These are phyloP conservation scores for Volucella inanis DNA, from an alignment of 2,888 invertebrate species.

Conservation along the genomic window DNA sequence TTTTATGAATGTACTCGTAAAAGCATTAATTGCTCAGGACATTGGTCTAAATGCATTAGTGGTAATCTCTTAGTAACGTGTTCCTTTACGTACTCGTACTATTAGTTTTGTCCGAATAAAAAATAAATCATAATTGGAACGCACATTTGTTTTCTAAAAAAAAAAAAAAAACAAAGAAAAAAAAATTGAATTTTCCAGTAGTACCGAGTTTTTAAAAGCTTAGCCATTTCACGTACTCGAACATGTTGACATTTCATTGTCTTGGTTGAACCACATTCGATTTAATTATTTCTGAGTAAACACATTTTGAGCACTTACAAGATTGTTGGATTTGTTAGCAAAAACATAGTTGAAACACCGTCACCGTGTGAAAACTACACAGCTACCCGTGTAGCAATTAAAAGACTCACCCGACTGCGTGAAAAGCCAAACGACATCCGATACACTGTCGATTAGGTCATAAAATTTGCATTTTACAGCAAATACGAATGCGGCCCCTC, in stretches of 20 bases:
- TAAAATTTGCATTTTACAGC: conserved; percentile 38
- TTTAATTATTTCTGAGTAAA: background rate
- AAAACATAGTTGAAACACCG: conserved; percentile 7
- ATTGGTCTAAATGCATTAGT: no score
- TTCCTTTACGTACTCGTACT: no score
- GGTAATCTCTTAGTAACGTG: no score
- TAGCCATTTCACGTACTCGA: no score
- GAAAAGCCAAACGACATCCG: conserved; percentile 21
- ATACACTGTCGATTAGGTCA: conserved; percentile 13
- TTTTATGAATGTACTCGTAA: no score
- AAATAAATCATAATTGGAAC: no score
- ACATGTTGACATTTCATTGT: background rate
- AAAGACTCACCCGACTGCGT: conserved; percentile 6
- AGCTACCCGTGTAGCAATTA: background rate
- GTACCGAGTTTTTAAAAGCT: no score
- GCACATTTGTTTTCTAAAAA: no score
- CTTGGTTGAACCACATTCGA: background rate
- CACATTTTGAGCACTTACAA: background rate
- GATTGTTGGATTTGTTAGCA: background rate
- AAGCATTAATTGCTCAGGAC: no score
- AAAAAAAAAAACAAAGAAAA: no score
- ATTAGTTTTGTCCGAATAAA: no score
- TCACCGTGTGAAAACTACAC: conserved; percentile 30
- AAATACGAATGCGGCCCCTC: background rate
- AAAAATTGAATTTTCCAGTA: no score